Evolutionary conservation across 2,113 vertebrate genomes (phyloP).

Genomic region (Pycnonotus jocosus): DNA sequence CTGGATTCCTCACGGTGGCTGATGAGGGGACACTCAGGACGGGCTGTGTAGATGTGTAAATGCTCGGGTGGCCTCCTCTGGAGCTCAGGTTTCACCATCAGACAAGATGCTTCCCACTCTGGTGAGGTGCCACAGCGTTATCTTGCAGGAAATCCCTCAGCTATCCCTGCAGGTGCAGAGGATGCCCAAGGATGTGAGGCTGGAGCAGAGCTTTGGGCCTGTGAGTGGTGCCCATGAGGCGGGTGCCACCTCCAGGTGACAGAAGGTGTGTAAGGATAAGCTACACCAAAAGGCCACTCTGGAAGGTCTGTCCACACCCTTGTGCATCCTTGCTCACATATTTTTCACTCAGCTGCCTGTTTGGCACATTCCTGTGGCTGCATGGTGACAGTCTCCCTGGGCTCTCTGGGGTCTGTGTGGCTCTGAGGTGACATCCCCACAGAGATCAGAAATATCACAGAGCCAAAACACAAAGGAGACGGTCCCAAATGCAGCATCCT

Average conservation of each 20-base stretch:
- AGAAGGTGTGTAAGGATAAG: background rate
- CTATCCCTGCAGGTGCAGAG: background rate
- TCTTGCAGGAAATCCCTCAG: background rate
- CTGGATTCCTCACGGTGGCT: background rate
- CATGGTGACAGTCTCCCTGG: background rate
- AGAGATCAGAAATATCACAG: rapidly evolving
- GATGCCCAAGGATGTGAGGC: background rate
- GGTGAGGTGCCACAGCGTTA: rapidly evolving
- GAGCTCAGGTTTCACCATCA: background rate
- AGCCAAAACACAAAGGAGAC: background rate
- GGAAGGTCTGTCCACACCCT: background rate
- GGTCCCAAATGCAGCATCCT: background rate
- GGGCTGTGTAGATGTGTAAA: background rate
- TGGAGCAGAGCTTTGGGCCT: background rate
- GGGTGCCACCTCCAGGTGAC: background rate
- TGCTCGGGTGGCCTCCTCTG: background rate
- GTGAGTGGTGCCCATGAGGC: background rate
- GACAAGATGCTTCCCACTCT: background rate
- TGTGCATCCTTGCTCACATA: rapidly evolving
- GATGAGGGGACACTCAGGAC: background rate
- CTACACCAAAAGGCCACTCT: rapidly evolving
- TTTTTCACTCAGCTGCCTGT: rapidly evolving
- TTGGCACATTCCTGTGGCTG: rapidly evolving
- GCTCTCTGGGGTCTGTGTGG: rapidly evolving
- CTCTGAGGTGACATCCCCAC: background rate